A percentile compares a stretch with the other conserved stretches of the same genome.
phyloP scores from a whole-genome alignment of 1,140 invertebrate genomes.

The Pristionchus pacificus region DNA sequence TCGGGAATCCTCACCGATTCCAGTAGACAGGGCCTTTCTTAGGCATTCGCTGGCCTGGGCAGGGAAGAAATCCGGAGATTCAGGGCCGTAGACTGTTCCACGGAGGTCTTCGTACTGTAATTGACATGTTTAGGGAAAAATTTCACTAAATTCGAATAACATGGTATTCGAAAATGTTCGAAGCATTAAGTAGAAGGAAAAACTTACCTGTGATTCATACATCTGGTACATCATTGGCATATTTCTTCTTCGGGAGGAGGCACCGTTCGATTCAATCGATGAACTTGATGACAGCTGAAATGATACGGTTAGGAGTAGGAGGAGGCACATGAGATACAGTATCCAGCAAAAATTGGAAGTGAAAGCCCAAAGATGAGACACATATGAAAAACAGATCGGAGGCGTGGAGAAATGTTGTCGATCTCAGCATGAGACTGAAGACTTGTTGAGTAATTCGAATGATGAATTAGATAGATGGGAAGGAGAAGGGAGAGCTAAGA shows the following conservation, averaged over 20 bases:
- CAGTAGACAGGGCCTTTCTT: slow-evolving; percentile 25
- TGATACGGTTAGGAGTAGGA: no score
- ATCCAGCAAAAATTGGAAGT: no score
- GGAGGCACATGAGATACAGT: no score
- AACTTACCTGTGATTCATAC: slow-evolving; percentile 28
- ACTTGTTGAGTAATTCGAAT: no score
- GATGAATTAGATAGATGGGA: no score
- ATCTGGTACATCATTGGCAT: slow-evolving; percentile 41
- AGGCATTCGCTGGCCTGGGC: slow-evolving; percentile 30
- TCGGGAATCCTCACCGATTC: slow-evolving; percentile 14
- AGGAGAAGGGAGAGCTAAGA: no score
- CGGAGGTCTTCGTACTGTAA: slow-evolving; percentile 37
- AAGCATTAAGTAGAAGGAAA: not conserved
- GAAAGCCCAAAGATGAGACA: no score
- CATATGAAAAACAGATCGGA: no score
- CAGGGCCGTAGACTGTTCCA: slow-evolving; percentile 34
- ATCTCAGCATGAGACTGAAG: no score
- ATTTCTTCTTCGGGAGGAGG: slow-evolving; percentile 26
- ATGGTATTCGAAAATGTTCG: not conserved
- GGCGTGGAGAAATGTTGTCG: no score
- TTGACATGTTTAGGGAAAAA: not conserved
- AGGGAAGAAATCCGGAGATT: slow-evolving; percentile 34
- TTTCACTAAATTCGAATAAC: not conserved
- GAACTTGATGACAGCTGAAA: slow-evolving; percentile 1
- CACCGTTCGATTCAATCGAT: slow-evolving; percentile 21